Evolutionary conservation across 2,888 invertebrate species (phyloP).

Genomic region (Crocallis elinguaria): DNA sequence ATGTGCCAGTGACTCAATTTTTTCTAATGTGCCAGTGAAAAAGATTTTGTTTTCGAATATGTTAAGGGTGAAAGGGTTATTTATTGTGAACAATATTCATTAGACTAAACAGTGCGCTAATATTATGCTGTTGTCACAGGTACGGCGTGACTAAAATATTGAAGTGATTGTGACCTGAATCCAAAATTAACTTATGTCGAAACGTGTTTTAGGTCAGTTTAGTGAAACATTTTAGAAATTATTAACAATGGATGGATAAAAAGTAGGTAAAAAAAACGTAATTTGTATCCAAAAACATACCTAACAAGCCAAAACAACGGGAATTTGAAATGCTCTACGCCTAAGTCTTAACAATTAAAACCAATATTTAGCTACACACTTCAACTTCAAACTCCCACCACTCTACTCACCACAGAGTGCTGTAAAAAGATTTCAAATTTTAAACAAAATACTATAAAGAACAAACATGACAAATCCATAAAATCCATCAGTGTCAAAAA

Average conservation of each 20-base stretch:
- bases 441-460: slow-evolving; percentile 25
- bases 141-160: not conserved
- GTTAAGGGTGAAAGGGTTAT: too few species aligned
- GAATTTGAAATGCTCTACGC: not conserved
- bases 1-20: slow-evolving; percentile 29
- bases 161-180: slow-evolving; percentile 12
- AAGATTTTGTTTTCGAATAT: slow-evolving; percentile 5
- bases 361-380: not conserved
- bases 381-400: not conserved
- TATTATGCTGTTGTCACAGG: too few species aligned
- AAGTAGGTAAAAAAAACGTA: not conserved
- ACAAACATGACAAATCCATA: slow-evolving; percentile 32
- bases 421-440: slow-evolving; percentile 32
- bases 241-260: not conserved
- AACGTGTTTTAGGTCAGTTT: not conserved
- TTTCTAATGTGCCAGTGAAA: slow-evolving; percentile 33
- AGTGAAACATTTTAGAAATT: not conserved
- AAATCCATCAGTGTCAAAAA: slow-evolving; percentile 36
- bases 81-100: slow-evolving; percentile 5
- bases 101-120: slow-evolving; percentile 30
- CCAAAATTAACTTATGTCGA: not conserved
- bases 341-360: not conserved
- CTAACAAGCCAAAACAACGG: not conserved
- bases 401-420: slow-evolving; percentile 9
- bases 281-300: too few species aligned